A percentile compares a stretch with the other conserved stretches of the same genome.
phyloP scores from a whole-genome alignment of 2,113 vertebrate genomes.

The Lynx canadensis region DNA sequence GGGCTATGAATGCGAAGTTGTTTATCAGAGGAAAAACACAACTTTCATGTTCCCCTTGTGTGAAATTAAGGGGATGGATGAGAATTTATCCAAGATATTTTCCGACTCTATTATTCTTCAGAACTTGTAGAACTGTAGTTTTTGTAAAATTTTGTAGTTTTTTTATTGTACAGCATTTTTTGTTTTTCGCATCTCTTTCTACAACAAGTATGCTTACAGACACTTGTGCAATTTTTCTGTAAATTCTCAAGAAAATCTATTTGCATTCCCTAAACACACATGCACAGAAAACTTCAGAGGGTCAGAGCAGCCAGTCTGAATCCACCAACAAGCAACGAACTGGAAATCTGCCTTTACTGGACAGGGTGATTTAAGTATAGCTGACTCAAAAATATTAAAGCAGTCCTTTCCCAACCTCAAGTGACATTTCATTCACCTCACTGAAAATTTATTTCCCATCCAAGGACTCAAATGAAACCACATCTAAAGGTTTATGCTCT shows the following conservation, averaged over 20 bases:
- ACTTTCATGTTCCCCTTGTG: not conserved
- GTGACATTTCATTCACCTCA: not conserved
- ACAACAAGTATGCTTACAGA: not conserved
- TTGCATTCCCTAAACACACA: not conserved
- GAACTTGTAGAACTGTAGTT: not conserved
- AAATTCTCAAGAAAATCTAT: not conserved
- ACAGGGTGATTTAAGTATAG: not conserved
- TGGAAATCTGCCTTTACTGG: not conserved
- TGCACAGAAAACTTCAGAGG: not conserved
- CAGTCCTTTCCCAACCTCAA: not conserved
- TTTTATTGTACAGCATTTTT: not conserved
- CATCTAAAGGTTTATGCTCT: not conserved
- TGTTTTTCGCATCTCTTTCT: not conserved
- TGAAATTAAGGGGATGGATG: not conserved
- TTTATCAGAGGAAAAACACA: not conserved
- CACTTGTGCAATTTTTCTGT: not conserved
- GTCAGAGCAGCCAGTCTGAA: not conserved
- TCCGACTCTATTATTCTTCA: not conserved
- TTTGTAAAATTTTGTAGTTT: not conserved
- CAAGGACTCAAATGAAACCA: not conserved
- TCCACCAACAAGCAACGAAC: not conserved
- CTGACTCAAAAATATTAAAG: not conserved
- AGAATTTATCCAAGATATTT: not conserved
- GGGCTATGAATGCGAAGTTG: not conserved
- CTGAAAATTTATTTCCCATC: constrained; percentile 12